Evolutionary conservation across 2,113 vertebrate species (phyloP).

Genomic region (Steatornis caripensis): DNA sequence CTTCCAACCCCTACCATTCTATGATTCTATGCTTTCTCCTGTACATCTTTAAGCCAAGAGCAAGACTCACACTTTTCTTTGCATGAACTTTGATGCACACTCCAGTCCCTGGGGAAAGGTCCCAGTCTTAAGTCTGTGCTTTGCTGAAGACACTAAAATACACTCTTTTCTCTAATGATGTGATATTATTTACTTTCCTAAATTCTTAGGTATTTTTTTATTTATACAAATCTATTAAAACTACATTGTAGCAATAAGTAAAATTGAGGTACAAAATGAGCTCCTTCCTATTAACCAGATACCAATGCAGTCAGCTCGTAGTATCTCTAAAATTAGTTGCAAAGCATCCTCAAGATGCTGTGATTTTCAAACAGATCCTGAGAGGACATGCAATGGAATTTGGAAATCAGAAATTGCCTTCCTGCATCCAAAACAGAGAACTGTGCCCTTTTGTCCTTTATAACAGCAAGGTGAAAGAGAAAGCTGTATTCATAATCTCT

Average conservation of each 20-base stretch:
- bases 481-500: neutral
- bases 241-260: neutral
- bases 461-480: neutral
- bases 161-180: neutral
- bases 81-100: neutral
- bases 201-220: neutral
- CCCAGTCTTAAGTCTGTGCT: neutral
- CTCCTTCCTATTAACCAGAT: neutral
- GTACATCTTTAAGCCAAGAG: neutral
- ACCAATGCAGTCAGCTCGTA: neutral
- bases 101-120: accelerated
- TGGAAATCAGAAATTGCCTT: neutral
- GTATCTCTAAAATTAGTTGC: neutral
- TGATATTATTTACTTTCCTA: neutral
- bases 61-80: neutral
- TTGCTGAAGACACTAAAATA: neutral
- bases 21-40: no score
- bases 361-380: neutral
- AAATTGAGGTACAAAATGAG: neutral
- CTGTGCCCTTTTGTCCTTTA: neutral
- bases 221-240: neutral
- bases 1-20: no score
- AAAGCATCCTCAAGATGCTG: neutral
- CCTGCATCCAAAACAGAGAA: neutral
- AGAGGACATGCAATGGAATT: neutral